Conservation (phyloP, 2,797 vertebrate genomes). For the Pelobates cultripes region DNA sequence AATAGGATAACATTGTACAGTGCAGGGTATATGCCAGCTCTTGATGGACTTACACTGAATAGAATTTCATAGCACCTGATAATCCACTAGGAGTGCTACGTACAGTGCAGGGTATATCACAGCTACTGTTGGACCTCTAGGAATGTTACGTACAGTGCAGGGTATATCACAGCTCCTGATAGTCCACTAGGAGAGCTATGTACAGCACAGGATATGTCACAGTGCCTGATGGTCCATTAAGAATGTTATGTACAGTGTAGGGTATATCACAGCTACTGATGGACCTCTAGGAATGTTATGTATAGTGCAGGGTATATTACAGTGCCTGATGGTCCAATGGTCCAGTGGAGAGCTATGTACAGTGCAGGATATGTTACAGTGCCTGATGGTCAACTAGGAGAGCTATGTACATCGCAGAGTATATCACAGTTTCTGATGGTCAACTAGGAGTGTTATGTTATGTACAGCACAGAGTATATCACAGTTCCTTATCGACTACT, state of each 20-base stretch:
- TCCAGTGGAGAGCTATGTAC: neutral
- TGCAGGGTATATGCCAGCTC: too few relatives aligned
- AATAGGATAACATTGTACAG: too few relatives aligned
- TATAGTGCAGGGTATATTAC: too few relatives aligned
- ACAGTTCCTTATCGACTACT: neutral
- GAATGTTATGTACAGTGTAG: neutral
- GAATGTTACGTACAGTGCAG: neutral
- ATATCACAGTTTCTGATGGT: neutral
- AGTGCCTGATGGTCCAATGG: neutral
- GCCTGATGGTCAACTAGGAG: neutral
- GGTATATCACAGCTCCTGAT: neutral
- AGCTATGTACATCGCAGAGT: neutral
- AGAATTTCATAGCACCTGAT: too few relatives aligned
- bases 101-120: conserved; percentile 4
- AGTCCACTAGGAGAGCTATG: too few relatives aligned
- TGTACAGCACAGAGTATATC: conserved; percentile 9
- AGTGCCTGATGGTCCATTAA: neutral
- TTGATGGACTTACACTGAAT: too few relatives aligned
- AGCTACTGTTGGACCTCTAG: neutral
- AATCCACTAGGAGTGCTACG: too few relatives aligned
- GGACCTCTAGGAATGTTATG: too few relatives aligned
- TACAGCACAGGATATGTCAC: conserved; percentile 6
- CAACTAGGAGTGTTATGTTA: too few relatives aligned
- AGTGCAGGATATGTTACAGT: conserved; percentile 10
- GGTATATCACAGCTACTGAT: neutral